Conservation (phyloP, 2,113 vertebrate species). For the Hippocampus guttulatus region DNA sequence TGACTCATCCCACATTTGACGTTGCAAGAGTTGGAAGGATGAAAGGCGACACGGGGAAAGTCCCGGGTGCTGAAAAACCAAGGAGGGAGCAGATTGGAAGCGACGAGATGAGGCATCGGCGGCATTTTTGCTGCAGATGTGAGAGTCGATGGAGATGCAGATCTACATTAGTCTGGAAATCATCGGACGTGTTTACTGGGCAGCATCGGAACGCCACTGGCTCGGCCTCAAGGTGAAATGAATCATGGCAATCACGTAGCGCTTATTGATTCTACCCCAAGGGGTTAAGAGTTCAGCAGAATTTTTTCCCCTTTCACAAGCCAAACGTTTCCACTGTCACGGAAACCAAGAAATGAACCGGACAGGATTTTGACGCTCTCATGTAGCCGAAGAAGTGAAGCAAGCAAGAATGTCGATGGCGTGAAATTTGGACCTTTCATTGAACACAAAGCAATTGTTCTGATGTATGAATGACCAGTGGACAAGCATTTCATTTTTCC, state of each 20-base stretch:
- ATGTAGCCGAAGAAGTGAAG: no score
- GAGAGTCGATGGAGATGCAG: not conserved
- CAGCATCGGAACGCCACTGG: conserved; percentile 7
- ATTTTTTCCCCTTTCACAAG: not conserved
- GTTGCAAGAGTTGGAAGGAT: conserved; percentile 1
- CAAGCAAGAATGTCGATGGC: no score
- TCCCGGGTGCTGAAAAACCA: not conserved
- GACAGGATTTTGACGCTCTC: not conserved
- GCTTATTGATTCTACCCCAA: not conserved
- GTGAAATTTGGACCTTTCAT: no score
- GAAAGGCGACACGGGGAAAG: not conserved
- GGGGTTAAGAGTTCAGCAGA: not conserved
- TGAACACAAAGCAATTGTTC: no score
- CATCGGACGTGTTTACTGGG: conserved; percentile 19
- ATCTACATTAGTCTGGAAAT: conserved; percentile 36
- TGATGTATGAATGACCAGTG: no score
- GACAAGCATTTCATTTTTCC: no score
- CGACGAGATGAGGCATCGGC: conserved; percentile 15
- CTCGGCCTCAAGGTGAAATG: not conserved
- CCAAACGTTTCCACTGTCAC: not conserved
- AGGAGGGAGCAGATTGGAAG: conserved; percentile 2
- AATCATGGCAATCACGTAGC: not conserved
- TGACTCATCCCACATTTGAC: not conserved
- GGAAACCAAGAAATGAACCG: not conserved
- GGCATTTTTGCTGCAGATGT: conserved; percentile 30